A percentile compares a stretch with the other conserved stretches of the same genome.
Evolutionary conservation across 1,140 invertebrate genomes (phyloP).

Genomic region (Pogonomyrmex barbatus): DNA sequence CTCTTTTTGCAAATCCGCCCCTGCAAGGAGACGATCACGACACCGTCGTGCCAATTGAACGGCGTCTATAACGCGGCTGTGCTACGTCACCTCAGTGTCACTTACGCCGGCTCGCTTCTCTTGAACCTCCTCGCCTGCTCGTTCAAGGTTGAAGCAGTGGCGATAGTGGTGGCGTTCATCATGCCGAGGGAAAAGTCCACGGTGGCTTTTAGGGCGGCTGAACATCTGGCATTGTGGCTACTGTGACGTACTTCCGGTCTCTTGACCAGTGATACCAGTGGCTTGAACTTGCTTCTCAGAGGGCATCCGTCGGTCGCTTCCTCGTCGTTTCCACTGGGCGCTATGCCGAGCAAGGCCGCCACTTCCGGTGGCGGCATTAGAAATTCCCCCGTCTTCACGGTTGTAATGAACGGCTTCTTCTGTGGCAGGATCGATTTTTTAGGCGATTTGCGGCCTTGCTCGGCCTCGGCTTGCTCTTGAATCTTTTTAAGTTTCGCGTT

Average conservation of each 20-base stretch:
- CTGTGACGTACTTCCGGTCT: conserved; percentile 82
- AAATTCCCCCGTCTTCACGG: conserved; percentile 92
- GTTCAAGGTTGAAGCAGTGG: conserved; percentile 74
- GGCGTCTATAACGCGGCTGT: conserved; percentile 14
- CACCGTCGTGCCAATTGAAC: conserved; percentile 5
- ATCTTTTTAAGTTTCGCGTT: conserved; percentile 89
- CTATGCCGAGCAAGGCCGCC: conserved; percentile 88
- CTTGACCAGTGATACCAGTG: conserved; percentile 78
- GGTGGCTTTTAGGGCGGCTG: conserved; percentile 81
- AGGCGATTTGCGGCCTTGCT: conserved; percentile 64
- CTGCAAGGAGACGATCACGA: neutral
- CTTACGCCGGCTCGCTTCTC: conserved; percentile 62
- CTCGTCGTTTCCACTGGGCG: conserved; percentile 76
- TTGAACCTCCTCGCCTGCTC: conserved; percentile 68
- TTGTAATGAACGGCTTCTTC: conserved; percentile 90
- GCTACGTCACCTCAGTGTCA: conserved; percentile 11
- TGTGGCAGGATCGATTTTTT: conserved; percentile 58
- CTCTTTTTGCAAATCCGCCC: neutral
- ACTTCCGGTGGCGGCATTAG: conserved; percentile 91
- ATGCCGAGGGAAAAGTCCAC: conserved; percentile 79
- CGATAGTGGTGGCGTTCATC: conserved; percentile 74
- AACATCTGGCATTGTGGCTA: conserved; percentile 80
- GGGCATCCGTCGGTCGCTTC: conserved; percentile 63
- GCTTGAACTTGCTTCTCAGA: conserved; percentile 78
- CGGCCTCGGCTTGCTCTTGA: conserved; percentile 87